Base-by-base conservation (phyloP, 2,113 vertebrate genomes). In the Eptatretus burgeri region DNA sequence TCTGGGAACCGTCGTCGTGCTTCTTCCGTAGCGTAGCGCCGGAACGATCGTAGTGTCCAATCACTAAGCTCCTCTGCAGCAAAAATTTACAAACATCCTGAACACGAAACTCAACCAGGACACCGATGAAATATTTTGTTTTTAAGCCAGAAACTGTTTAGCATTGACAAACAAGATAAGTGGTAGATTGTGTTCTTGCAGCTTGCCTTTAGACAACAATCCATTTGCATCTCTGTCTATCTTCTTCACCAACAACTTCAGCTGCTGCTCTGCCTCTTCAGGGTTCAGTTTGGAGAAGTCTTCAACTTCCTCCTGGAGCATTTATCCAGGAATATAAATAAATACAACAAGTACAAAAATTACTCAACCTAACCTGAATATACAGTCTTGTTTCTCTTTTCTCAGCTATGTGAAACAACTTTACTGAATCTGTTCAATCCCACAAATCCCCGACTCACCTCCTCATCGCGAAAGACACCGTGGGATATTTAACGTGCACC, bases 11-110 rank as follows among this genome's bases (percentile, higher is more conserved):
- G 81, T 10, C 93, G 81, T 66, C 77, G 79, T 10, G 81, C 81
- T 68, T 96, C 88, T 68, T 91, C 82, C 10, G 82, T 74, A n/a
- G 86, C 79, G 10, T 96, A 96, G 66, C 77, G 82, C 66, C 83
- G 84, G 68, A 95, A 93, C 49, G 89, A 83, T 11, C 78, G 77
- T 67, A 94, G 85, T 70, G 94, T 96, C 89, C 89, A 96, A 1
- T 76, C 71, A 14, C 85, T 84, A 65, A 95, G 78, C 69, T 96
- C 89, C 66, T 78, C 89, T 96, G 71, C 49, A 60, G 56, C n/a
- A 18, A 11, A 10, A n/a, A 17, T 13, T 10, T 17, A 20, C 10
- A 11, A 20, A 60, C n/a, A 11, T 60, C n/a, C 20, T 60, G 9
- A 13, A 20, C 56, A n/a, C n/a, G 13, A 12, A 20, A 60, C 11